Conservation (phyloP, 2,113 vertebrate genomes). For the Sylvietta virens region DNA sequence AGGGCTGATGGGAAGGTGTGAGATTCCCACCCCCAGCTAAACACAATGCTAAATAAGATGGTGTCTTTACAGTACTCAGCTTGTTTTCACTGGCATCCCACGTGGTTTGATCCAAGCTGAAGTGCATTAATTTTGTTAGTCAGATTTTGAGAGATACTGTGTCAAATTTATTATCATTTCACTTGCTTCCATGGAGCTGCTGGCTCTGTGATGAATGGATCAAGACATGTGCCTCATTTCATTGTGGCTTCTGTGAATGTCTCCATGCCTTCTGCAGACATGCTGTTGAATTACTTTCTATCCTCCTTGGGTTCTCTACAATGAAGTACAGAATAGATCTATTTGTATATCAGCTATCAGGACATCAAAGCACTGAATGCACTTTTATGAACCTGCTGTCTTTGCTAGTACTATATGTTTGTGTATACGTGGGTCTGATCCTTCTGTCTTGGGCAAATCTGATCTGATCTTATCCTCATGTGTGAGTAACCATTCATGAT, state of each 20-base stretch:
- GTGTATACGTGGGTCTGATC: background rate
- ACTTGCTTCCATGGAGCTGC: background rate
- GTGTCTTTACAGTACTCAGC: background rate
- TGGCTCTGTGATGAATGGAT: constrained; percentile 3
- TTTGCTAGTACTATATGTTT: background rate
- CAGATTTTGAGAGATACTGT: constrained; percentile 8
- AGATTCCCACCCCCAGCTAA: background rate
- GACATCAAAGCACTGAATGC: background rate
- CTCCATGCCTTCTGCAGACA: background rate
- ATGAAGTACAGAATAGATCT: background rate
- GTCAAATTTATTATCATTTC: constrained; percentile 34
- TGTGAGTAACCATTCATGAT: background rate
- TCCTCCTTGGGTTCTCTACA: background rate
- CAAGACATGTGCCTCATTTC: background rate
- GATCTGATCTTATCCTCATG: background rate
- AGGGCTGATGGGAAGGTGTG: background rate
- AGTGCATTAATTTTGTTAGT: constrained; percentile 14
- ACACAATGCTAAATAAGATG: background rate
- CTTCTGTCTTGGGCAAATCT: background rate
- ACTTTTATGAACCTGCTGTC: background rate
- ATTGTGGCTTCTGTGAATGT: background rate
- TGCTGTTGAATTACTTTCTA: background rate
- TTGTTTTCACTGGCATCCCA: background rate
- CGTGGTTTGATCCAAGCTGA: background rate
- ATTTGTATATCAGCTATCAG: background rate